Base-by-base conservation (phyloP, 2,113 vertebrate species). In the Pluvialis apricaria region DNA sequence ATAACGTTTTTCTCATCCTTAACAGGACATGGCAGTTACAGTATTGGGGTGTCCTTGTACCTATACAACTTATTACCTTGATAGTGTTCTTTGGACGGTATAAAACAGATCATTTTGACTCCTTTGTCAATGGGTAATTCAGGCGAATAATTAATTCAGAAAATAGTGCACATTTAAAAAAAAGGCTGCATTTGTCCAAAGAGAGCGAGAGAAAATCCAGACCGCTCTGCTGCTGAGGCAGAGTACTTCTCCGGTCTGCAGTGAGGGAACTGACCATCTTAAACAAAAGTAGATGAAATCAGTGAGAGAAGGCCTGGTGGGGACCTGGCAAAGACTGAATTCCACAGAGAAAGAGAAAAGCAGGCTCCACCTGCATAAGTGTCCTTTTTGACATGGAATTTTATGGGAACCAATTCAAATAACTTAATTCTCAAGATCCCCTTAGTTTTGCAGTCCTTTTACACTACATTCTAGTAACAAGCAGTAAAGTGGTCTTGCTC, bases 401-500 rank as follows among this genome's bases (percentile, higher is more conserved):
- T 91, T 96, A 85, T 87, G 54, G 61, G 42, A 87, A 49, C 31
- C 24, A 14, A 65, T 89, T 92, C 83, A 91, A 94, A 79, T 87
- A 93, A 82, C 69, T 86, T 38, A 82, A 94, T 71, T 87, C 86
- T 91, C 91, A 73, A 82, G 68, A 80, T 95, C 70, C 86, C 64
- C 62, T 69, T 82, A 88, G 69, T 72, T 86, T 93, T 86, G 40
- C 60, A 71, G 72, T 91, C 49, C 49, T 80, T 82, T 78, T 65
- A 69, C 47, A 11, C 51, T 91, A 26, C 71, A 7, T 70, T 90
- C 51, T 92, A 82, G 62, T 80, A 83, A 90, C 18, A 57, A 94
- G 89, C 75, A 77, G 86, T 90, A 94, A 95, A 95, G 78, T 57
- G 68, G 38, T 78, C 77, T 85, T 84, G 77, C 84, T 81, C 86